Conservation (phyloP, 2,888 invertebrate species). For the Standfussiana lucernea region DNA sequence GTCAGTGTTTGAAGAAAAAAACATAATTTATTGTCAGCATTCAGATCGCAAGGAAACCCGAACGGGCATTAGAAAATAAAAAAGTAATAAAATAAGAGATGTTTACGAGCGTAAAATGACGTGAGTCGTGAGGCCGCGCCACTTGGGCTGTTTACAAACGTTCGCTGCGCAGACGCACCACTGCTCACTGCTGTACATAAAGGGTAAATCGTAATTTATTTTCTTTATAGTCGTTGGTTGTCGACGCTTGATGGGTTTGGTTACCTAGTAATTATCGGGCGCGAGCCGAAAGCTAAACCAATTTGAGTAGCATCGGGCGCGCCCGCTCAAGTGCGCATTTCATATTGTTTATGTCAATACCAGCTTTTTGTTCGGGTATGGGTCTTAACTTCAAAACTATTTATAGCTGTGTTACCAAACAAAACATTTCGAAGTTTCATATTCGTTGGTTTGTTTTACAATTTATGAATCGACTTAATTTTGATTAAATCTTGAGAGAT, state of each 20-base stretch:
- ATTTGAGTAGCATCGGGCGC: slow-evolving; percentile 79
- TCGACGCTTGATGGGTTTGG: slow-evolving; percentile 84
- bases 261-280: slow-evolving; percentile 87
- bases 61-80: slow-evolving; percentile 90
- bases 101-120: slow-evolving; percentile 90
- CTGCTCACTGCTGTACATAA: slow-evolving; percentile 77
- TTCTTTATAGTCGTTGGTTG: slow-evolving; percentile 80
- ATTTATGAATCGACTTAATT: slow-evolving; percentile 9
- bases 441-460: slow-evolving; percentile 10
- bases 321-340: slow-evolving; percentile 84
- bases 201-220: slow-evolving; percentile 86
- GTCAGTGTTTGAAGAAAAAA: slow-evolving; percentile 89
- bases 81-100: slow-evolving; percentile 89
- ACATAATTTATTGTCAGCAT: slow-evolving; percentile 90
- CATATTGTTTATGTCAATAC: slow-evolving; percentile 86
- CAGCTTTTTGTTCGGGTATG: slow-evolving; percentile 79
- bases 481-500: not conserved
- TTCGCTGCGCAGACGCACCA: slow-evolving; percentile 76
- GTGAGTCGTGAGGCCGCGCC: slow-evolving; percentile 85
- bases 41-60: slow-evolving; percentile 89
- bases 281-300: slow-evolving; percentile 86
- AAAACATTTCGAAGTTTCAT: slow-evolving; percentile 60
- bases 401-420: slow-evolving; percentile 76
- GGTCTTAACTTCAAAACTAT: slow-evolving; percentile 75
- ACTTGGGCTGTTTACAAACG: slow-evolving; percentile 83